Base-by-base conservation (phyloP, 2,888 invertebrate species). In the Hypolimnas misippus region DNA sequence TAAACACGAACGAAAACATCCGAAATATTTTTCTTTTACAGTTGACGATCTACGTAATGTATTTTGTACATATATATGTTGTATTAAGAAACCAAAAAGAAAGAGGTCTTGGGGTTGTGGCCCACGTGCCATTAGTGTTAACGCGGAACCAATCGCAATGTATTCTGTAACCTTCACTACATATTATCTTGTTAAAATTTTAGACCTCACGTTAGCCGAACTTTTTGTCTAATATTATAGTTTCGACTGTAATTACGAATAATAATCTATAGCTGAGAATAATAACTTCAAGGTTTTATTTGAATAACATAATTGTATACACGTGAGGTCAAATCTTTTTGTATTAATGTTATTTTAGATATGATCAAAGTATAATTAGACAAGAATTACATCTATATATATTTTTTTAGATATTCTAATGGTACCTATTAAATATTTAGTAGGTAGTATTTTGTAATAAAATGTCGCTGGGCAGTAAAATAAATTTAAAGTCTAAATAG, bases 221-320 rank as follows among this genome's bases (percentile, higher is more conserved):
- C 46, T 53, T 57, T 60, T 59, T 29, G 19, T 35, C 8, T 29
- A n/a, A 57, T 42, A 61, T 64, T 57, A 57, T 50, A 54, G 40
- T 57, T 57, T 54, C 38, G 44, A 42, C 46, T 54, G 17, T 31
- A 35, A 61, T 61, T 31, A 42, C 29, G 42, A 54, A 57, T 62
- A 61, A 53, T 57, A 61, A 54, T 44, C 44, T 50, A 19, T 53
- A 49, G 53, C 52, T 40, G 21, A 54, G 38, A 60, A 60, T 51
- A 62, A 5, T 44, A 31, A 12, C 35, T 35, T 44, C 54, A 65
- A 65, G 62, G 57, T 65, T 57, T 31, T 35, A 12, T 62, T 21
- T 58, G 49, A 65, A 57, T 57, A 54, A 46, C 35, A 49, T 42
- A 57, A 57, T 54, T 25, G 38, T 49, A 53, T 12, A 12, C 35